Evolutionary conservation across 2,797 vertebrate species (phyloP).

Genomic region (Phoebastria nigripes): DNA sequence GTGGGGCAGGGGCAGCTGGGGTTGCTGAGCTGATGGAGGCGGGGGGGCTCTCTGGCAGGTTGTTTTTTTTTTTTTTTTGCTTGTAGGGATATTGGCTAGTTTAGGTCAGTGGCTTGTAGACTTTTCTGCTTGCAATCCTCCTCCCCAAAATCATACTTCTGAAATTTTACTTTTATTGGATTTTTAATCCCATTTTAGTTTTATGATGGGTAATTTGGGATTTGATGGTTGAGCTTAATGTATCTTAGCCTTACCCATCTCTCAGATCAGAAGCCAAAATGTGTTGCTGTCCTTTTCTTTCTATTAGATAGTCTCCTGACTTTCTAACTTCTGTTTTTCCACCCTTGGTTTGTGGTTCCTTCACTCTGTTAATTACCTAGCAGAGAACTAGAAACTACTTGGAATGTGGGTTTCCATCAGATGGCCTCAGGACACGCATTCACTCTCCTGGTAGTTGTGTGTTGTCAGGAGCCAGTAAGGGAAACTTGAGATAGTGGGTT

Average conservation of each 20-base stretch:
- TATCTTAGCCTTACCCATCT: fast-evolving
- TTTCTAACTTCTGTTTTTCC: background rate
- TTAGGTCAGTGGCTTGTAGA: background rate
- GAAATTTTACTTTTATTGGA: fast-evolving
- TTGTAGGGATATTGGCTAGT: background rate
- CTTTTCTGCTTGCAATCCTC: background rate
- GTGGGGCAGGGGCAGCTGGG: background rate
- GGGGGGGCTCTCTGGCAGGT: background rate
- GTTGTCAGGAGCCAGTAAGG: background rate
- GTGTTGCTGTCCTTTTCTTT: background rate
- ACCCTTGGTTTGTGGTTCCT: conserved; percentile 32
- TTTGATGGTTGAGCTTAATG: background rate
- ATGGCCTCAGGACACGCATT: conserved; percentile 10
- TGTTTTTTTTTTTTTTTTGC: fast-evolving
- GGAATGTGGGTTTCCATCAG: conserved; percentile 7
- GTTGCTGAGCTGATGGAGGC: background rate
- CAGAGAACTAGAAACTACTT: background rate
- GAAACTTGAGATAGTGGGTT: background rate
- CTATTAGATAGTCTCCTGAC: background rate
- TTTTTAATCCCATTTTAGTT: background rate
- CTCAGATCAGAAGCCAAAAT: background rate
- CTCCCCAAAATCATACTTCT: fast-evolving
- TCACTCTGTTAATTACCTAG: background rate
- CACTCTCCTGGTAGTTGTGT: background rate
- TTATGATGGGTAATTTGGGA: too few species aligned